These are phyloP conservation scores for Podotricha telesiphe DNA, from an alignment of 2,888 invertebrate genomes.

Conservation along the genomic window DNA sequence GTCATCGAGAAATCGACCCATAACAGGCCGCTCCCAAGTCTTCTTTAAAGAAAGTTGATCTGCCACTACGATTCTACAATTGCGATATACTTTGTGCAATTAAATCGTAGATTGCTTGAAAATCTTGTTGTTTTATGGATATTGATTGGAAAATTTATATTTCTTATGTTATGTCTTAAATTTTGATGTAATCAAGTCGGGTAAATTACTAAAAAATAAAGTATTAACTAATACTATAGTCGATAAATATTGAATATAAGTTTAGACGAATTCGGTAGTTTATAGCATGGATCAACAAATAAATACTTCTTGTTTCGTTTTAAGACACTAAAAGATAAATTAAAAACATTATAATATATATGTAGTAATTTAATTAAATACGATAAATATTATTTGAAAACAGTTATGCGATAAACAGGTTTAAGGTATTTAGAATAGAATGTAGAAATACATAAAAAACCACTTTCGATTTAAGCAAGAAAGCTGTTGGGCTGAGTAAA, in stretches of 20 bases:
- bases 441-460: conserved; percentile 30
- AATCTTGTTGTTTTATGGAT: background rate
- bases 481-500: conserved; percentile 9
- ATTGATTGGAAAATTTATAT: conserved; percentile 7
- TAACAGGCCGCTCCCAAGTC: conserved; percentile 50
- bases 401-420: conserved; percentile 34
- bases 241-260: background rate
- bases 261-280: background rate
- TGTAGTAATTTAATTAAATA: background rate
- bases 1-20: conserved; percentile 76
- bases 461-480: conserved; percentile 40
- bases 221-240: background rate
- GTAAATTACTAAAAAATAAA: background rate
- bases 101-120: conserved; percentile 29
- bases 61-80: conserved; percentile 41
- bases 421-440: conserved; percentile 37
- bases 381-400: background rate
- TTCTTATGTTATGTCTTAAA: no score
- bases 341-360: no score
- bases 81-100: conserved; percentile 42
- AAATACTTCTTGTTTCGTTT: background rate
- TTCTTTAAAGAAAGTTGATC: conserved; percentile 51
- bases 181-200: no score
- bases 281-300: background rate
- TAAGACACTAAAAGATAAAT: no score